A percentile compares a stretch with the other conserved stretches of the same genome.
phyloP scores from a whole-genome alignment of 2,888 invertebrate genomes.

The Drosophila borealis region DNA sequence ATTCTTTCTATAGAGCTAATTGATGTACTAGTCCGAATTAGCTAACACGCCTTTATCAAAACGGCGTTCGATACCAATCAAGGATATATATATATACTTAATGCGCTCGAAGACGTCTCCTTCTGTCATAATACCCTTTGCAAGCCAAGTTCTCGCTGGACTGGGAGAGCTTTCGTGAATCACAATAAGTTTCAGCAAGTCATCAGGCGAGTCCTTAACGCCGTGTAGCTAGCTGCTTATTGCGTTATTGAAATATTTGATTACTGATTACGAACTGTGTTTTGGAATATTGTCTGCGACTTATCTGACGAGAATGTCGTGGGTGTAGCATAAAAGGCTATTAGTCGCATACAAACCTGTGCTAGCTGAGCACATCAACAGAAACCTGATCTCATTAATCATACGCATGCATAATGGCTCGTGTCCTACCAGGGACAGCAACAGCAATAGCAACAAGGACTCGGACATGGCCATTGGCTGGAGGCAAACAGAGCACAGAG shows the following conservation, averaged over 20 bases:
- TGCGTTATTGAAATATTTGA: conserved; percentile 50
- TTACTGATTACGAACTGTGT: conserved; percentile 47
- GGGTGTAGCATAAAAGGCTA: conserved; percentile 40
- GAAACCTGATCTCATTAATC: conserved; percentile 78
- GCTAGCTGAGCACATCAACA: conserved; percentile 60
- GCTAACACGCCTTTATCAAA: no score
- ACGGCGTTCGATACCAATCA: no score
- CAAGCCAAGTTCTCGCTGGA: no score
- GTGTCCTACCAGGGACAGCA: conserved; percentile 55
- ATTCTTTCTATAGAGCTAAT: no score
- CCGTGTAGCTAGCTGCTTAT: conserved; percentile 9
- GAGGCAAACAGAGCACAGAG: conserved; percentile 27
- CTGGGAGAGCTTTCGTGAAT: background rate
- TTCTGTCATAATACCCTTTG: no score
- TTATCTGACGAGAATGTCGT: conserved; percentile 33
- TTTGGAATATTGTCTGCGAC: conserved; percentile 43
- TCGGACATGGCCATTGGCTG: conserved; percentile 34
- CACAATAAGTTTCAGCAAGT: background rate
- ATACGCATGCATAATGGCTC: conserved; percentile 75
- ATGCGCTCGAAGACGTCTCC: no score
- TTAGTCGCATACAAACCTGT: conserved; percentile 34
- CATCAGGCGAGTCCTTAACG: conserved; percentile 7
- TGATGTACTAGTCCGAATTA: no score
- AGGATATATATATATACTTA: no score
- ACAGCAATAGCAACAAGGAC: conserved; percentile 22